Conservation (phyloP, 2,797 vertebrate species). For the Tokudaia tokunoshimensis region DNA sequence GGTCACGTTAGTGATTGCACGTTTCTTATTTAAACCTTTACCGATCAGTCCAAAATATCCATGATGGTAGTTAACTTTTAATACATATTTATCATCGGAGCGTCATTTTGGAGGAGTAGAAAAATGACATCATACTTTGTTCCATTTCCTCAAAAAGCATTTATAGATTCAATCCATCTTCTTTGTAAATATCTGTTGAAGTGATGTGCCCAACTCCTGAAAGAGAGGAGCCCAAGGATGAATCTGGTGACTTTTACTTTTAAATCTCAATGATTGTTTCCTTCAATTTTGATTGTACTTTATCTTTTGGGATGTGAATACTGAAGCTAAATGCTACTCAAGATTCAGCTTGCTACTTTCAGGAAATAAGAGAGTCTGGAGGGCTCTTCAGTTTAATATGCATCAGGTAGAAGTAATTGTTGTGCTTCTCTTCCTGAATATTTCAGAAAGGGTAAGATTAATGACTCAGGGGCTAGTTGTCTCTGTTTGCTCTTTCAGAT, state of each 20-base stretch:
- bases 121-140: not conserved
- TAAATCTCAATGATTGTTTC: not conserved
- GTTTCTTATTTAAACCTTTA: not conserved
- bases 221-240: not conserved
- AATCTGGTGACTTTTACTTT: constrained; percentile 16
- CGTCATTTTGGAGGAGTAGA: constrained; percentile 28
- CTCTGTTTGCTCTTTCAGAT: not conserved
- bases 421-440: constrained; percentile 55
- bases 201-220: not conserved
- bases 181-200: constrained; percentile 23
- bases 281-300: not conserved
- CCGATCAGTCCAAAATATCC: constrained; percentile 2
- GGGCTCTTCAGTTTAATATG: constrained; percentile 19
- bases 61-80: constrained; percentile 12
- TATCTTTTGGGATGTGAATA: constrained; percentile 39
- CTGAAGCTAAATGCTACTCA: constrained; percentile 49
- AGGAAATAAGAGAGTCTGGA: constrained; percentile 62
- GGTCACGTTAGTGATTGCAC: not conserved
- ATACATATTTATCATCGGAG: not conserved
- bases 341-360: constrained; percentile 34
- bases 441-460: constrained; percentile 58
- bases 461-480: constrained; percentile 27
- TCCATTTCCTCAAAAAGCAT: not conserved
- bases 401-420: constrained; percentile 29
- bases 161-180: not conserved